Evolutionary conservation across 2,888 invertebrate genomes (phyloP).

Genomic region (Eupithecia pulchellata): DNA sequence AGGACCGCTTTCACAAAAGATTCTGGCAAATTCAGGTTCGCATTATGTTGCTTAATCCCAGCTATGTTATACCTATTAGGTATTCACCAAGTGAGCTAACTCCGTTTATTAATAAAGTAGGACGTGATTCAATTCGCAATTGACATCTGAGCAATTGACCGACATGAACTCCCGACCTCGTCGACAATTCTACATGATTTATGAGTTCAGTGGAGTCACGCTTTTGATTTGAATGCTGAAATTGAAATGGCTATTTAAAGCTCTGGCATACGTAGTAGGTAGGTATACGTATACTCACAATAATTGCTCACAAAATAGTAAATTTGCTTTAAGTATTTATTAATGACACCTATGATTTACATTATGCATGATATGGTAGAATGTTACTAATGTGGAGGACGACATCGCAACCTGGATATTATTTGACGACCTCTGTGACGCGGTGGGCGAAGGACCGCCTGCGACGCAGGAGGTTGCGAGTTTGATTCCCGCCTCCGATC

Average conservation of each 20-base stretch:
- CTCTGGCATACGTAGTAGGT: neutral
- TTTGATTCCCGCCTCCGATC: too few relatives aligned
- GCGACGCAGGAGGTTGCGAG: too few relatives aligned
- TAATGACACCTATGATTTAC: too few relatives aligned
- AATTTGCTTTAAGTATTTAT: too few relatives aligned
- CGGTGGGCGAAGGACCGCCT: too few relatives aligned
- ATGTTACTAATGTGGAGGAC: neutral
- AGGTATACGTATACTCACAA: neutral
- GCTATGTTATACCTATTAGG: neutral
- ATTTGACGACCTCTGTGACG: too few relatives aligned
- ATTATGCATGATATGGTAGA: too few relatives aligned
- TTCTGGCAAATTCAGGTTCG: neutral
- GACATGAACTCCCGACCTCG: constrained; percentile 51
- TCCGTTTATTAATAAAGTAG: constrained; percentile 30
- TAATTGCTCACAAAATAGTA: neutral
- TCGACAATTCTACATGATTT: constrained; percentile 33
- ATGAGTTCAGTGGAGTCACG: constrained; percentile 11
- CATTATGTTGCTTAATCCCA: neutral
- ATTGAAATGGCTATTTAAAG: neutral
- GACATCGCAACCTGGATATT: neutral
- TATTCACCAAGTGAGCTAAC: constrained; percentile 21
- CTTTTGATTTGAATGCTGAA: constrained; percentile 2
- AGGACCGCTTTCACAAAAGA: neutral
- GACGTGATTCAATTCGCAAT: constrained; percentile 50
- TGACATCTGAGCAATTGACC: constrained; percentile 42